Base-by-base conservation (phyloP, 2,888 invertebrate genomes). In the Chrysomela aeneicollis region DNA sequence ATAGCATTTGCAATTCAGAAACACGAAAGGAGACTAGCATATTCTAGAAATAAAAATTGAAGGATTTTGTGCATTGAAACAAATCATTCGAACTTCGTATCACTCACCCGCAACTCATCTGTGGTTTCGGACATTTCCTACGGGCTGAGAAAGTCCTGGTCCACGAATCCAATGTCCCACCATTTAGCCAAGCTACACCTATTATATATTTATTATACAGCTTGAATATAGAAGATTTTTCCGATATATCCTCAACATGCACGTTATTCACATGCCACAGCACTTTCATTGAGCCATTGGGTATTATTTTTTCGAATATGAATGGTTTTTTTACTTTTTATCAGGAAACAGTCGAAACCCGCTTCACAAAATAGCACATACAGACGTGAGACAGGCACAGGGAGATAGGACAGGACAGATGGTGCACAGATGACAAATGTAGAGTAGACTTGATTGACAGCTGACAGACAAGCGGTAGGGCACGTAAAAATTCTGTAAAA, bases 1-100 rank as follows among this genome's bases (percentile, higher is more conserved):
- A 86, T 79, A 94, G 85, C 84, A 90, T 90, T 85, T 93, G 93
- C 80, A 94, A 89, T 83, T 93, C 94, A 81, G 91, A 90, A 75
- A 93, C 93, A 77, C 94, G 89, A 85, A 94, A 93, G 80, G 87
- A 87, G 83, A 88, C 82, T 78, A 86, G 83, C 83, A 83, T 83
- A 80, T 77, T 81, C 83, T 83, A 76, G 46, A 81, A 81, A 64
- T 68, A 69, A 69, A 42, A n/a, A 15, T 15, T 1, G 15, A 42
- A 15, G 12, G 4, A 15, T 15, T 3, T 1, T 10, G 10, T 1
- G 9, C 9, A 35, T 35, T 35, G 10, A n/a, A n/a, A 35, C 10
- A 15, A 42, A 42, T 15, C 6, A 15, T 42, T 42, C 12, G 32
- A 42, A 15, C 1, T 47, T 58, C 53, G 60, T 49, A 26, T 63